Conservation (phyloP, 2,888 invertebrate species). For the Watsonalla cultraria region DNA sequence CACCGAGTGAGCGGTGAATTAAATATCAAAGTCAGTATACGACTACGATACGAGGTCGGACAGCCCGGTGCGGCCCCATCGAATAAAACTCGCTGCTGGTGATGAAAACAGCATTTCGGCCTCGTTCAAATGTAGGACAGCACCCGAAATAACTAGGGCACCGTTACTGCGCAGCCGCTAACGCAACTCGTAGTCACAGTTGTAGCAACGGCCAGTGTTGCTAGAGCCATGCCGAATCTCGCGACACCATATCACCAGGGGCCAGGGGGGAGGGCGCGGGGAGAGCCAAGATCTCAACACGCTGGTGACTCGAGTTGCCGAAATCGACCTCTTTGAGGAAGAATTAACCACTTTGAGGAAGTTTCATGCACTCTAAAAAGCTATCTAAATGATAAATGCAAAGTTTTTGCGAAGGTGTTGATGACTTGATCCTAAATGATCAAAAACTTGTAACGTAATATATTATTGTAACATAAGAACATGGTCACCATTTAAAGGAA, state of each 20-base stretch:
- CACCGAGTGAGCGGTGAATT: conserved; percentile 31
- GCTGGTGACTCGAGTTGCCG: conserved; percentile 36
- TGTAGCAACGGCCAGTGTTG: conserved; percentile 32
- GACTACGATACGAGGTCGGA: conserved; percentile 39
- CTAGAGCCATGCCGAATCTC: conserved; percentile 27
- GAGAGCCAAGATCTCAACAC: not conserved
- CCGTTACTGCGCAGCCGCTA: conserved; percentile 69
- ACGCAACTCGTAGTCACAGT: conserved; percentile 52
- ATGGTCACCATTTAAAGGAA: no score
- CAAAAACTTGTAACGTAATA: no score
- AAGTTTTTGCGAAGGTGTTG: not conserved
- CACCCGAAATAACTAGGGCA: conserved; percentile 75
- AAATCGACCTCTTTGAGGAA: conserved; percentile 57
- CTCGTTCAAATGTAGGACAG: conserved; percentile 71
- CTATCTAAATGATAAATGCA: conserved; percentile 7
- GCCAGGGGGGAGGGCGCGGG: not conserved
- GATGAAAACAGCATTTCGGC: conserved; percentile 70
- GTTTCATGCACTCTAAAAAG: conserved; percentile 31
- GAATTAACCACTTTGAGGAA: conserved; percentile 55
- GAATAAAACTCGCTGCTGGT: conserved; percentile 60
- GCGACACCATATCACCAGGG: conserved; percentile 7
- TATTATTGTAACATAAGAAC: no score
- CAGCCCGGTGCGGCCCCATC: conserved; percentile 68
- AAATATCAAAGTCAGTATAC: conserved; percentile 44
- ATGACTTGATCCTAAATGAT: no score